phyloP scores from a whole-genome alignment of 2,797 vertebrate species.

The Sylvia borin region DNA sequence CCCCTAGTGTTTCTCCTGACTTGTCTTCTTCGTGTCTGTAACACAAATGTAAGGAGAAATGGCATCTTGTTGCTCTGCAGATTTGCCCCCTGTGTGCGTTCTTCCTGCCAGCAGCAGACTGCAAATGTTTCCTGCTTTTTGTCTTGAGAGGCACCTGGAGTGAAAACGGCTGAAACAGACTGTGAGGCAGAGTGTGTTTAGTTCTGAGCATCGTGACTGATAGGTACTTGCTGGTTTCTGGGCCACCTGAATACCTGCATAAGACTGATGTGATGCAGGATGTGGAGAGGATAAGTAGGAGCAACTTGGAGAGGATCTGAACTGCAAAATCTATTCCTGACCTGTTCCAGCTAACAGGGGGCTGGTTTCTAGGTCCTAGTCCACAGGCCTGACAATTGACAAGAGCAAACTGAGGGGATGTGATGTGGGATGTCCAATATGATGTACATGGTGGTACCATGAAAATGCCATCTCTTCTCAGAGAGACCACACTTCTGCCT shows the following conservation, averaged over 20 bases:
- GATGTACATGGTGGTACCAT: background rate
- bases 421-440: rapidly evolving
- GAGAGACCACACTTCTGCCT: background rate
- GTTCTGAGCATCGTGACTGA: background rate
- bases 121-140: constrained; percentile 16
- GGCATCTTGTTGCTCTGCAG: background rate
- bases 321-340: background rate
- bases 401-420: background rate
- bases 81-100: background rate
- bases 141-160: background rate
- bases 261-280: background rate
- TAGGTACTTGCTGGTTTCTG: background rate
- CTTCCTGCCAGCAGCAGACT: background rate
- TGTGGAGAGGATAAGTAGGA: background rate
- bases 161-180: background rate
- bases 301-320: background rate
- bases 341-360: background rate
- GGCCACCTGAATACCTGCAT: background rate
- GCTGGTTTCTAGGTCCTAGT: background rate
- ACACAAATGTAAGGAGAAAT: constrained; percentile 2
- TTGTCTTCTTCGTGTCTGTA: background rate
- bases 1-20: background rate
- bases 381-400: background rate
- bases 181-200: background rate
- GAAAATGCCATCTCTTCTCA: background rate